Evolutionary conservation across 1,140 invertebrate species (phyloP).

Genomic region (Ceratosolen solmsi): DNA sequence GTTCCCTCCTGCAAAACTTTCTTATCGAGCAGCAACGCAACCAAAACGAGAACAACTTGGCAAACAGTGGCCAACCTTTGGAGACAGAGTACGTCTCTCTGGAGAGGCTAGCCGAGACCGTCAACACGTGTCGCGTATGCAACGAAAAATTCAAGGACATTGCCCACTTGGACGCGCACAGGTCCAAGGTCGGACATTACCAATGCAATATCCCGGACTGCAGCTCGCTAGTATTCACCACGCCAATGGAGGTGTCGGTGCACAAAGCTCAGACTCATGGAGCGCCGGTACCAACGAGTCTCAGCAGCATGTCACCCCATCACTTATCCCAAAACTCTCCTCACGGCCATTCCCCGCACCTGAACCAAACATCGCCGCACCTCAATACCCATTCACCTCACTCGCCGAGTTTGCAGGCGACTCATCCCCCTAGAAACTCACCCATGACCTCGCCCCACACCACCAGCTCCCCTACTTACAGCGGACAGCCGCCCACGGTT

Average conservation of each 20-base stretch:
- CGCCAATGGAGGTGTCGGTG: constrained; percentile 63
- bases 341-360: constrained; percentile 58
- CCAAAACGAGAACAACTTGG: constrained; percentile 60
- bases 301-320: constrained; percentile 57
- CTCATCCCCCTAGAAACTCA: constrained; percentile 55
- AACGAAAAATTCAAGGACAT: constrained; percentile 72
- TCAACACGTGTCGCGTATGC: constrained; percentile 70
- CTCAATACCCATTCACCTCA: constrained; percentile 57
- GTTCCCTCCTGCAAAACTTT: constrained; percentile 66
- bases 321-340: constrained; percentile 42
- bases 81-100: constrained; percentile 72
- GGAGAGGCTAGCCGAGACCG: constrained; percentile 70
- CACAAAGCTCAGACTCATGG: constrained; percentile 70
- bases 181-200: constrained; percentile 69
- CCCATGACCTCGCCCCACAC: constrained; percentile 62
- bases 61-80: constrained; percentile 55
- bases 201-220: constrained; percentile 72
- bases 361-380: constrained; percentile 59
- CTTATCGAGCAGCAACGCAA: constrained; percentile 67
- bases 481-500: constrained; percentile 55
- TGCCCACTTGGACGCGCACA: constrained; percentile 69
- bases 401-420: constrained; percentile 54
- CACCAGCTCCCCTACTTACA: constrained; percentile 63
- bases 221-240: constrained; percentile 63
- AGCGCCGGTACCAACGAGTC: constrained; percentile 63